Evolutionary conservation across 2,888 invertebrate species (phyloP).

Genomic region (Tridacna gigas): DNA sequence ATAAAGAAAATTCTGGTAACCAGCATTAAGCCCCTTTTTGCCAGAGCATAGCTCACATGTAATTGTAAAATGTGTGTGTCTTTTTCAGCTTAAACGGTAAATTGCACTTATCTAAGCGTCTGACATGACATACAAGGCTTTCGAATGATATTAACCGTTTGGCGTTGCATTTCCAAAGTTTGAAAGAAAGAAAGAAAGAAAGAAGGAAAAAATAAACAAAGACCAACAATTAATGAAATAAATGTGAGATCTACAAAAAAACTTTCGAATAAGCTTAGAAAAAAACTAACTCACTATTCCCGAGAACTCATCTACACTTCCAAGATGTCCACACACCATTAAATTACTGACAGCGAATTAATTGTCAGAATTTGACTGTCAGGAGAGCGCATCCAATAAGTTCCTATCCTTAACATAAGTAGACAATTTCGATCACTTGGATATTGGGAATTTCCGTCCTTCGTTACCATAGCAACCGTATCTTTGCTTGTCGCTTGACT

Average conservation of each 20-base stretch:
- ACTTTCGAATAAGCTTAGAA: too few species aligned
- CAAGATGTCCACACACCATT: constrained; percentile 5
- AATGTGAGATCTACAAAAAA: not conserved
- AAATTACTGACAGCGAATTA: constrained; percentile 18
- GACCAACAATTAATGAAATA: not conserved
- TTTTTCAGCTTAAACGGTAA: too few species aligned
- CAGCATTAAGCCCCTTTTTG: too few species aligned
- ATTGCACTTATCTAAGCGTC: too few species aligned
- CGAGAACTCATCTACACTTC: too few species aligned
- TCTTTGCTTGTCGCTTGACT: constrained; percentile 17
- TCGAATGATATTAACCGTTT: too few species aligned
- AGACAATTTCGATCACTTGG: constrained; percentile 24
- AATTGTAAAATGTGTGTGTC: too few species aligned
- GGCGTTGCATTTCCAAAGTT: not conserved
- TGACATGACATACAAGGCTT: too few species aligned
- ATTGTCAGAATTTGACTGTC: constrained; percentile 22
- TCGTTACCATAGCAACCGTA: constrained; percentile 16
- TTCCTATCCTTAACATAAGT: constrained; percentile 3
- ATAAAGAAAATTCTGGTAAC: too few species aligned
- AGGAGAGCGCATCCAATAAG: constrained; percentile 17
- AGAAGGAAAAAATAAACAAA: not conserved
- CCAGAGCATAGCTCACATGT: too few species aligned
- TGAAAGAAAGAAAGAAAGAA: not conserved
- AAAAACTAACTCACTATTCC: too few species aligned
- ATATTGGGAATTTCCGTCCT: constrained; percentile 17